Evolutionary conservation across 2,797 vertebrate genomes (phyloP), one percentile per base, ranked within the genome.

Genomic region (Molothrus ater): DNA sequence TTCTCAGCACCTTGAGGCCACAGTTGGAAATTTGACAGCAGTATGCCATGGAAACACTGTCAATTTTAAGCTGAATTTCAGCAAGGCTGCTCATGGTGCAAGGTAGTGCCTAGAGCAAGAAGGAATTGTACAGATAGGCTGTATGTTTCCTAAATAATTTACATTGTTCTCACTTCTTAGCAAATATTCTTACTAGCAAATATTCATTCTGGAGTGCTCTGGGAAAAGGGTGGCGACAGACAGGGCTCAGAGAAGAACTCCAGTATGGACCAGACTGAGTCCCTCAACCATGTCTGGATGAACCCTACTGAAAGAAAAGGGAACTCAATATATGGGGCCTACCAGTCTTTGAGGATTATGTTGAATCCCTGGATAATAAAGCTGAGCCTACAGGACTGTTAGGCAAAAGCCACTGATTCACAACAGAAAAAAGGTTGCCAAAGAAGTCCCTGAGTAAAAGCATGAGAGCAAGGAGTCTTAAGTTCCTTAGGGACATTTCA

Each of bases 21-120:
- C 90, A 90, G 47, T 31, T 92, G 87, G 92, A 95, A 97, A 94
- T 96, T 82, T 96, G 94, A 95, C 95, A 96, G 94, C 92, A 95
- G 86, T 80, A 91, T 95, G 88, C 78, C 94, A 61, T 28, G 28
- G 78, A 95, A 95, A 72, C 86, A 38, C 59, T 61, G 86, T 88
- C 95, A 92, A 89, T 96, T 94, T 86, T 91, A 86, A 89, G 53
- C 68, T 34, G 71, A 31, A 93, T 88, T 81, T 91, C 66, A 94
- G 48, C 0, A 3, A 90, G 43, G 50, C 38, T 78, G 25, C 42
- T 88, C 0, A 0, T 48, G 24, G 29, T 63, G 56, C 56, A 86
- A 90, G 48, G 38, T 31, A 56, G 22, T 18, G n/a, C 43, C 43
- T 61, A 81, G 48, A 86, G 76, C 43, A 65, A 71, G 68, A 87